Percentiles rank a stretch among this genome's conserved stretches.
phyloP scores from a whole-genome alignment of 2,888 invertebrate species.

The Eupithecia exiguata region DNA sequence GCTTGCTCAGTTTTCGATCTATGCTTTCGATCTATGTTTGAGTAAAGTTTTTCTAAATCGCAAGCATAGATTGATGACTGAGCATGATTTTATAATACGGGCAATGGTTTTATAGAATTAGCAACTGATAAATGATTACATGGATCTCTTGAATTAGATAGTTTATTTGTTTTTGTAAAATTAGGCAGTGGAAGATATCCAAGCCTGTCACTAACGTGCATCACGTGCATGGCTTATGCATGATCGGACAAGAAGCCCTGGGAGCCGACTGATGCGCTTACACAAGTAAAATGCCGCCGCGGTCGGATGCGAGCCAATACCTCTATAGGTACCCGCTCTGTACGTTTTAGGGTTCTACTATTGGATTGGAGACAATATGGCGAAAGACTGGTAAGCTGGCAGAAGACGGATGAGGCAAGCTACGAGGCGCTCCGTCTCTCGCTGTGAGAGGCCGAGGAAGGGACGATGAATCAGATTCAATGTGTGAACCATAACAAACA shows the following conservation, averaged over 20 bases:
- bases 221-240: too few species aligned
- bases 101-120: too few species aligned
- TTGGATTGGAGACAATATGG: not conserved
- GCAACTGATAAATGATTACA: too few species aligned
- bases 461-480: not conserved
- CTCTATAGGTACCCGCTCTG: constrained; percentile 20
- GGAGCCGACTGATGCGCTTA: not conserved
- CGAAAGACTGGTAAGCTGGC: not conserved
- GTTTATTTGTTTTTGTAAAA: not conserved
- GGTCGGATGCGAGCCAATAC: constrained; percentile 40
- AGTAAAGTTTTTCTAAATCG: too few species aligned
- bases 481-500: too few species aligned
- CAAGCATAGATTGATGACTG: too few species aligned
- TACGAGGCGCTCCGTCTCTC: not conserved
- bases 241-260: not conserved
- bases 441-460: not conserved
- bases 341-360: constrained; percentile 30
- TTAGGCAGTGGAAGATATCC: not conserved
- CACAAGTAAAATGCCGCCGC: constrained; percentile 34
- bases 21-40: too few species aligned
- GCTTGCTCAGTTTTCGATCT: too few species aligned
- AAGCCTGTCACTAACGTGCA: too few species aligned
- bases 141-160: too few species aligned
- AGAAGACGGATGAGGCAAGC: too few species aligned
- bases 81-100: too few species aligned